phyloP scores from a whole-genome alignment of 2,888 invertebrate genomes.

The Hesperia comma region DNA sequence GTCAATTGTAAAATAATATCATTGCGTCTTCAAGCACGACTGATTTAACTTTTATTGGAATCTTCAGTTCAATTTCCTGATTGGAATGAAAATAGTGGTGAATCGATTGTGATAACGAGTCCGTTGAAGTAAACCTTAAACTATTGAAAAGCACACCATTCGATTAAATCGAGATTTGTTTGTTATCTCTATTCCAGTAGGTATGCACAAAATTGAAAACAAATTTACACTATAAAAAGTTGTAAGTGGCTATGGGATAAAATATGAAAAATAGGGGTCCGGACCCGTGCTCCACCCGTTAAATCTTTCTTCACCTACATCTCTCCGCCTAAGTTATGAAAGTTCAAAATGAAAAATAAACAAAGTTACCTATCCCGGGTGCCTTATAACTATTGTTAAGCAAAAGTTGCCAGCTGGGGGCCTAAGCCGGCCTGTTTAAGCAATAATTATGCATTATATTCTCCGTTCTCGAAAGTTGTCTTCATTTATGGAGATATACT shows the following conservation, averaged over 20 bases:
- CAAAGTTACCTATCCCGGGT: conserved; percentile 44
- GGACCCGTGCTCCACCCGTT: too few species aligned
- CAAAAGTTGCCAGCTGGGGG: conserved; percentile 49
- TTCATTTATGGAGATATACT: conserved; percentile 67
- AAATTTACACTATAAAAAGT: neutral
- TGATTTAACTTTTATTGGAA: too few species aligned
- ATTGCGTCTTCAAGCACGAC: too few species aligned
- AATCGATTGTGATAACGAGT: too few species aligned
- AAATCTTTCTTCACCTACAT: conserved; percentile 24
- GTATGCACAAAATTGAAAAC: neutral
- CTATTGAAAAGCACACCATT: too few species aligned
- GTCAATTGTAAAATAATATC: too few species aligned
- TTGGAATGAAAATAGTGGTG: too few species aligned
- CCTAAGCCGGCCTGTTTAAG: conserved; percentile 51
- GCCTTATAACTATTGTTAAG: conserved; percentile 51
- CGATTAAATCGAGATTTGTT: too few species aligned
- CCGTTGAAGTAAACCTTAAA: too few species aligned
- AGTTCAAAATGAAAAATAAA: conserved; percentile 45
- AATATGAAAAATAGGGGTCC: conserved; percentile 23
- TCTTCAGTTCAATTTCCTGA: too few species aligned
- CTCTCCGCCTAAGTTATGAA: conserved; percentile 30
- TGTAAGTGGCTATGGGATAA: conserved; percentile 7
- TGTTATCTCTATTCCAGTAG: too few species aligned
- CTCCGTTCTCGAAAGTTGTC: conserved; percentile 55
- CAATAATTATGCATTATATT: conserved; percentile 65